phyloP scores from a whole-genome alignment of 2,888 invertebrate genomes.

The Onthophagus sagittarius region DNA sequence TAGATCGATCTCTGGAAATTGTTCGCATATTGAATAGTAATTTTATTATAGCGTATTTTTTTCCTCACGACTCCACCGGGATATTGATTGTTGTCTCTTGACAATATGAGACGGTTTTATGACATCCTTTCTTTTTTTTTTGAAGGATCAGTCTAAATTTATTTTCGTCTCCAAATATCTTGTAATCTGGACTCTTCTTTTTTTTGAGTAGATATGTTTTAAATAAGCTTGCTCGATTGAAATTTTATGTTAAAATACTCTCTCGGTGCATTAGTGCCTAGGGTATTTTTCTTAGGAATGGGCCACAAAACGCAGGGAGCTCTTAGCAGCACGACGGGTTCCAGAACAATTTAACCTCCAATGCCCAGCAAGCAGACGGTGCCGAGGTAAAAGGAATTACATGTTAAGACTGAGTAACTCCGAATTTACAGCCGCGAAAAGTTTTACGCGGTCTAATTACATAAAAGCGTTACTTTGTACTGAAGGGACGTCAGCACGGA shows the following conservation, averaged over 20 bases:
- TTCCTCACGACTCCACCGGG: not conserved
- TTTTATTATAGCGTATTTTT: slow-evolving; percentile 8
- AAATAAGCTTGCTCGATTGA: not conserved
- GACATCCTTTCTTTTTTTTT: not conserved
- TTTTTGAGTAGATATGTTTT: not conserved
- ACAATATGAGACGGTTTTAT: not conserved
- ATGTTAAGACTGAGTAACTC: slow-evolving; percentile 11
- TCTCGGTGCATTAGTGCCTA: not conserved
- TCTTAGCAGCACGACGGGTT: slow-evolving; percentile 6
- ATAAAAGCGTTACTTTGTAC: slow-evolving; percentile 12
- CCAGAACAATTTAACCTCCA: slow-evolving; percentile 10
- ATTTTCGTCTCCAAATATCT: too few species aligned
- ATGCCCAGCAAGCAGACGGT: not conserved
- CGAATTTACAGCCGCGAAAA: not conserved
- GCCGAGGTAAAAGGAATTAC: slow-evolving; percentile 13
- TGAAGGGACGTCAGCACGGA: not conserved
- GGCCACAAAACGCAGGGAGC: not conserved
- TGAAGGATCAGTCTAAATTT: not conserved
- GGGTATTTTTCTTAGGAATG: not conserved
- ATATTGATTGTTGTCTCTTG: slow-evolving; percentile 5
- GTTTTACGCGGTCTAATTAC: slow-evolving; percentile 7
- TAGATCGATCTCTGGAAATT: not conserved
- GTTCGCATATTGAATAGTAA: slow-evolving; percentile 12
- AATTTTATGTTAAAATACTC: not conserved
- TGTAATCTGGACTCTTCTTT: not conserved